These are phyloP conservation scores for Exocentrus adspersus DNA, from an alignment of 2,888 invertebrate genomes.

Conservation along the genomic window DNA sequence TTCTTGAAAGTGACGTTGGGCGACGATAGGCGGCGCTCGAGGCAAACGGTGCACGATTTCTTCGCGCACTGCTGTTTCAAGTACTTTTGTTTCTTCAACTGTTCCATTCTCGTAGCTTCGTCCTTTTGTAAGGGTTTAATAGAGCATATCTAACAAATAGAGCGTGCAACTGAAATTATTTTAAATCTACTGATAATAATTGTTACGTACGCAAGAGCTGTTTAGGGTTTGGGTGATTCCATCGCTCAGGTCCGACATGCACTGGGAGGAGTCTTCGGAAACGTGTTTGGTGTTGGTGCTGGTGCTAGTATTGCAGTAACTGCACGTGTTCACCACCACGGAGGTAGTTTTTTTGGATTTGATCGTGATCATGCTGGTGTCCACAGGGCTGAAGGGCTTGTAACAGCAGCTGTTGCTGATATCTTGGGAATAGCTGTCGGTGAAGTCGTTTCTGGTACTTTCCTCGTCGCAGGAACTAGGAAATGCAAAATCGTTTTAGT, in stretches of 20 bases:
- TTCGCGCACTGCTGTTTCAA: neutral
- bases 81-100: too few species aligned
- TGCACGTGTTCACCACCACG: neutral
- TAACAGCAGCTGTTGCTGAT: slow-evolving; percentile 19
- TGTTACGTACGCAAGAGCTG: neutral
- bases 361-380: neutral
- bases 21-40: neutral
- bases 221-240: neutral
- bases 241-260: neutral
- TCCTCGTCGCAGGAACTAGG: neutral
- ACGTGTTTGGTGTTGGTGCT: neutral
- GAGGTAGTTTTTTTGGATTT: neutral
- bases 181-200: too few species aligned
- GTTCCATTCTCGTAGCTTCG: too few species aligned
- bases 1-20: neutral
- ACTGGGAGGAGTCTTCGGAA: neutral
- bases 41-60: neutral
- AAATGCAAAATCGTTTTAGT: too few species aligned
- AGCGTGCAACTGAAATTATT: neutral
- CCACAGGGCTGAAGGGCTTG: neutral
- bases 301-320: neutral
- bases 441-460: neutral
- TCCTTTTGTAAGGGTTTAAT: too few species aligned
- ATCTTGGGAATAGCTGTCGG: slow-evolving; percentile 18
- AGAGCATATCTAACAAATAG: neutral